phyloP scores from a whole-genome alignment of 1,140 invertebrate genomes.

The Elymnias hypermnestra region DNA sequence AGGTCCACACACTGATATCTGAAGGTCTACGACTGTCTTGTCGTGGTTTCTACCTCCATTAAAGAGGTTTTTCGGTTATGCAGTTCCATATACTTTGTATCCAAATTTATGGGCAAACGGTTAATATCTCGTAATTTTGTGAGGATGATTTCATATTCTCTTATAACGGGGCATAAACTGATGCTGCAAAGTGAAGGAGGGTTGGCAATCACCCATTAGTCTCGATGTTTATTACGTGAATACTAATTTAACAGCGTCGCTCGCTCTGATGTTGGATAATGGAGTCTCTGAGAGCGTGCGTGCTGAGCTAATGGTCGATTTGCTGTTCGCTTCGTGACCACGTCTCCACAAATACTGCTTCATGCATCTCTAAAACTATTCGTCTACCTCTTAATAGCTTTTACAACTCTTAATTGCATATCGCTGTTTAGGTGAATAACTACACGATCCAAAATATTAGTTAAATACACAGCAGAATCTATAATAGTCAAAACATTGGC shows the following conservation, averaged over 20 bases:
- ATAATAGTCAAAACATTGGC: too few species aligned
- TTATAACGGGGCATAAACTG: conserved; percentile 30
- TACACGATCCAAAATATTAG: too few species aligned
- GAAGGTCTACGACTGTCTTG: too few species aligned
- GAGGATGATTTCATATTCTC: too few species aligned
- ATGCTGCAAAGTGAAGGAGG: conserved; percentile 23
- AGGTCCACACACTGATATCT: too few species aligned
- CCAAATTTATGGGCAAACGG: too few species aligned
- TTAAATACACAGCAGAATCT: too few species aligned
- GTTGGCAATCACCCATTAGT: conserved; percentile 57
- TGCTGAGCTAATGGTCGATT: conserved; percentile 25
- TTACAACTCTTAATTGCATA: conserved; percentile 37
- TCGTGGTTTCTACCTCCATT: too few species aligned
- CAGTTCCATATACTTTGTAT: too few species aligned
- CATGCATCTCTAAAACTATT: conserved; percentile 31
- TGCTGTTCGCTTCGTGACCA: conserved; percentile 27
- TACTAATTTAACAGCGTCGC: conserved; percentile 48
- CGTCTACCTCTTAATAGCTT: conserved; percentile 38
- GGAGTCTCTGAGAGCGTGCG: conserved; percentile 28
- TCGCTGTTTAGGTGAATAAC: too few species aligned
- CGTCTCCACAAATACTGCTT: conserved; percentile 25
- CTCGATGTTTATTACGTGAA: conserved; percentile 54
- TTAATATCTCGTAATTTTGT: too few species aligned
- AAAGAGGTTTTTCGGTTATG: too few species aligned
- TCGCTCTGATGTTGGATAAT: conserved; percentile 37